These are phyloP conservation scores for Peromyscus nudipes DNA, from an alignment of 2,797 vertebrate species.

Conservation along the genomic window DNA sequence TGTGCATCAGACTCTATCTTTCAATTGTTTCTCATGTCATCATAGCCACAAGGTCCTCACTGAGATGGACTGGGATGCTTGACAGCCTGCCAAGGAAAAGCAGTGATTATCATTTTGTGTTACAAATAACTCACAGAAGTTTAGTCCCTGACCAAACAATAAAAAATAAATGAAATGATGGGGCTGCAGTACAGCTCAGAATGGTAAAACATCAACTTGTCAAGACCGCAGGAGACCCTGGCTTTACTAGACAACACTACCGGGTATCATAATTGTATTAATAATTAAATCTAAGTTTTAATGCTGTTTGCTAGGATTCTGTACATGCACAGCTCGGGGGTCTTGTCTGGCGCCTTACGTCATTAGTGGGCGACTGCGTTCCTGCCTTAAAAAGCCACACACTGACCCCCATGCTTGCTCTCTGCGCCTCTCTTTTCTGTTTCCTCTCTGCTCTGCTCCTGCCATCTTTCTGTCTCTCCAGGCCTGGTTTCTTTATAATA, in stretches of 20 bases:
- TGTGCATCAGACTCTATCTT: too few relatives aligned
- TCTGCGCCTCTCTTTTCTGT: too few relatives aligned
- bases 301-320: too few relatives aligned
- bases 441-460: too few relatives aligned
- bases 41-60: neutral
- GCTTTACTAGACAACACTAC: neutral
- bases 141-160: neutral
- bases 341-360: too few relatives aligned
- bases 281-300: neutral
- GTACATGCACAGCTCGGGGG: too few relatives aligned
- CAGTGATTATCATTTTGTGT: neutral
- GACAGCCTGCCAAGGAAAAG: neutral
- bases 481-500: too few relatives aligned
- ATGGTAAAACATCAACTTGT: neutral
- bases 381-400: too few relatives aligned
- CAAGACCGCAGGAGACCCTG: neutral
- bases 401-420: too few relatives aligned
- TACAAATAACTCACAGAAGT: neutral
- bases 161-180: neutral
- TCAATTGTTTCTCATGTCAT: neutral
- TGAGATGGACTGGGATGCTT: neutral
- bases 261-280: neutral
- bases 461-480: too few relatives aligned
- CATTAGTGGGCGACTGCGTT: too few relatives aligned
- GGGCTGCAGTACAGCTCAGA: neutral